Base-by-base conservation (phyloP, 92 coral and sea anemone genomes). In the Zoanthus sansibaricus region DNA sequence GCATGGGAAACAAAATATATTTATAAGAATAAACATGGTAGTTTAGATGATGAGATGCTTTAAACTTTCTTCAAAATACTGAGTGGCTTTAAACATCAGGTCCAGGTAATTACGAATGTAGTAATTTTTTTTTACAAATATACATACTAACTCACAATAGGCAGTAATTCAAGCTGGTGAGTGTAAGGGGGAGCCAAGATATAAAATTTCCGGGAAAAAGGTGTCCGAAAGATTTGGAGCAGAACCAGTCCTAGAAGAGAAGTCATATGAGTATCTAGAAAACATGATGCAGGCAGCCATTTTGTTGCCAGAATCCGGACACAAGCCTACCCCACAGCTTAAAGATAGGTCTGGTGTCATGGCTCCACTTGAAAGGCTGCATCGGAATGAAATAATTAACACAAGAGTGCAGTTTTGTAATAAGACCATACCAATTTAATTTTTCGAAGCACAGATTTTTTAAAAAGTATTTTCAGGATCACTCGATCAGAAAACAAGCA, bases 211-310 rank as follows among this genome's bases (percentile, higher is more conserved):
- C 44, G 71, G 79, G 87, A 83, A 17, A 4, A 83, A 83, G 20
- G 87, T 83, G 20, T 42, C 87, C 0, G 71, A 83, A 77, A 20
- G 78, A 52, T 71, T 71, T 83, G 70, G 87, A 45, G 79, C 88
- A 13, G 82, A 85, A 15, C 88, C 88, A 85, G 88, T 85, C 33
- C 14, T 85, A 1, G 87, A 83, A 8, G 11, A 54, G 33, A 83
- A 83, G 21, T 9, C 25, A 48, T 83, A 83, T 16, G 69, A 72
- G 13, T 83, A 72, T 32, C 77, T 83, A 0, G 71, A 72, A 66
- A 71, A 72, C 69, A 83, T 83, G 87, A n/a, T 72, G 7, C 49
- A 71, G 9, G 47, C 51, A 83, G 67, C 87, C 25, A 20, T 83
- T 83, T 37, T 6, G 5, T 70, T 83, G 77, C 78, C 87, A 67